Conservation (phyloP, 2,888 invertebrate species). For the Drosophila neotestacea region DNA sequence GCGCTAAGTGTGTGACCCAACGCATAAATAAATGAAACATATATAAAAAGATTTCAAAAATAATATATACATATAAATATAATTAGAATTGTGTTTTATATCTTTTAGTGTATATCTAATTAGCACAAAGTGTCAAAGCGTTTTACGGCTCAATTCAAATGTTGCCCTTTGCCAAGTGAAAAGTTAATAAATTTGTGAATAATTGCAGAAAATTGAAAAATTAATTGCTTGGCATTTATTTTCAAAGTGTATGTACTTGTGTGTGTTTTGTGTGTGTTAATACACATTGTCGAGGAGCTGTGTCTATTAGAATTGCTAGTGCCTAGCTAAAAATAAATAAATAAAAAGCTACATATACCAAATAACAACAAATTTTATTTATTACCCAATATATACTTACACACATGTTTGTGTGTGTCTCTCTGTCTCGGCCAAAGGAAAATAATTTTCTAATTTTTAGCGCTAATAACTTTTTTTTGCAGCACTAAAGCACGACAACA, state of each 20-base stretch:
- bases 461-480: slow-evolving; percentile 76
- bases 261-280: slow-evolving; percentile 30
- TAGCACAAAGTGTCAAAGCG: slow-evolving; percentile 67
- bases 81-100: slow-evolving; percentile 32
- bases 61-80: slow-evolving; percentile 20
- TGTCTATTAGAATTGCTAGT: slow-evolving; percentile 67
- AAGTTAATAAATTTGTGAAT: slow-evolving; percentile 75
- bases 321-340: slow-evolving; percentile 79
- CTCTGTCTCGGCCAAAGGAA: slow-evolving; percentile 52
- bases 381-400: slow-evolving; percentile 68
- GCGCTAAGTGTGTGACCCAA: slow-evolving; percentile 59
- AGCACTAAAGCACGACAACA: slow-evolving; percentile 51
- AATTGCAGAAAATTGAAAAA: slow-evolving; percentile 76
- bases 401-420: slow-evolving; percentile 40
- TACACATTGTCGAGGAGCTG: slow-evolving; percentile 57
- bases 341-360: slow-evolving; percentile 55
- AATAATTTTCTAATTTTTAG: slow-evolving; percentile 70
- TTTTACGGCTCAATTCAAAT: slow-evolving; percentile 59
- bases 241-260: slow-evolving; percentile 33
- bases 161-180: slow-evolving; percentile 67
- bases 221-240: slow-evolving; percentile 74
- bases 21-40: slow-evolving; percentile 21
- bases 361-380: slow-evolving; percentile 82
- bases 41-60: slow-evolving; percentile 18
- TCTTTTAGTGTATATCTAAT: slow-evolving; percentile 42